Conservation (phyloP, 2,888 invertebrate genomes). For the Andrena chrysosceles region DNA sequence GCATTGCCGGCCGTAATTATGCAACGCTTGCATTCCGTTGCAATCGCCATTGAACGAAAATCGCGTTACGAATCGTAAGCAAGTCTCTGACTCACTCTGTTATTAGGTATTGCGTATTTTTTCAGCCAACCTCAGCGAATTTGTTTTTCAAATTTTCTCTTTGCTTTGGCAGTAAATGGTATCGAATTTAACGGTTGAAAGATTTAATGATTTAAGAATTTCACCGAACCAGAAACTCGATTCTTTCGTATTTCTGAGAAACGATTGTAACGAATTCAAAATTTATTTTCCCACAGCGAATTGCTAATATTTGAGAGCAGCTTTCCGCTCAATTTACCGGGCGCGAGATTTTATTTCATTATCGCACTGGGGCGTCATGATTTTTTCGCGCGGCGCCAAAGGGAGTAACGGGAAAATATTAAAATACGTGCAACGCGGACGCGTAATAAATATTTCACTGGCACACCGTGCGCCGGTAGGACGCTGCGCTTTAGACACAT, state of each 20-base stretch:
- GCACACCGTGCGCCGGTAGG: not conserved
- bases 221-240: not conserved
- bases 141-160: too few relatives aligned
- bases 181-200: too few relatives aligned
- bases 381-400: not conserved
- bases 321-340: slow-evolving; percentile 16
- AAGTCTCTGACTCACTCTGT: not conserved
- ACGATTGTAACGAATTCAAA: not conserved
- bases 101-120: too few relatives aligned
- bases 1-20: slow-evolving; percentile 16
- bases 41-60: slow-evolving; percentile 13
- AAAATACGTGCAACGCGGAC: slow-evolving; percentile 10
- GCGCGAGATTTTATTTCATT: slow-evolving; percentile 29
- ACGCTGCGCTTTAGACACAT: not conserved
- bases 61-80: not conserved
- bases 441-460: slow-evolving; percentile 33
- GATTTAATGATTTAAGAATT: too few relatives aligned
- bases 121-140: too few relatives aligned
- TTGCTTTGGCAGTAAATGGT: too few relatives aligned
- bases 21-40: slow-evolving; percentile 41
- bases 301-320: not conserved
- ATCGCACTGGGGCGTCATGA: not conserved
- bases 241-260: not conserved
- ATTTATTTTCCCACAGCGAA: slow-evolving; percentile 1
- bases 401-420: slow-evolving; percentile 7